Evolutionary conservation across 2,113 vertebrate genomes (phyloP), one percentile per base, ranked within the genome.

Genomic region (Oplegnathus fasciatus): DNA sequence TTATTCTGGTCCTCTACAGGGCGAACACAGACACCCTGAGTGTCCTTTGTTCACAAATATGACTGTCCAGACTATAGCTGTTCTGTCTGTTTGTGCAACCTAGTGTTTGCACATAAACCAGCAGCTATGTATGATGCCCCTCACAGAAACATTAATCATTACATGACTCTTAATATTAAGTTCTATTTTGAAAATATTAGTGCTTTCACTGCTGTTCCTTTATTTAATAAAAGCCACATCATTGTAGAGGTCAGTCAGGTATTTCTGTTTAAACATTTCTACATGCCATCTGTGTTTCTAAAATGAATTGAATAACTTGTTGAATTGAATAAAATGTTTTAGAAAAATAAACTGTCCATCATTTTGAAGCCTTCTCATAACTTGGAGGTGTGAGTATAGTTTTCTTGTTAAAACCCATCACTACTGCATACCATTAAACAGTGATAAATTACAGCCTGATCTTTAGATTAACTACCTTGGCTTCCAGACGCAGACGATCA

Each of bases 401-500:
- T 3, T 37, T 37, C 6, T 37, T 37, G 3, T 37, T 37, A 14
- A 34, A 71, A 54, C 4, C 11, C 9, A 9, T 24, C 28, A 13
- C 26, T 42, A 20, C 15, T 52, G 8, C 34, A 37, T 11, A 58
- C 6, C 65, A 64, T 73, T 55, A 46, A 28, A 74, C 6, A 13
- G 77, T 72, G 83, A 89, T 83, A 75, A 62, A 89, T 77, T 65
- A 73, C 3, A 32, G 30, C 24, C 28, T 10, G 42, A 82, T 50
- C 40, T 66, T 10, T 26, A 69, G 50, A 87, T 86, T 14, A 83
- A 83, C 58, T 87, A 99, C 98, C 97, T 97, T 98, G 75, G 97
- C 97, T 11, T 96, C 95, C 28, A 99, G 94, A 66, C 98, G 96
- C 78, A 99, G 95, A 62, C 96, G 96, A 95, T 99, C 98, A 8